A percentile compares a stretch with the other conserved stretches of the same genome.
Evolutionary conservation across 2,888 invertebrate species (phyloP).

Genomic region (Callyntrura guangdongensis): DNA sequence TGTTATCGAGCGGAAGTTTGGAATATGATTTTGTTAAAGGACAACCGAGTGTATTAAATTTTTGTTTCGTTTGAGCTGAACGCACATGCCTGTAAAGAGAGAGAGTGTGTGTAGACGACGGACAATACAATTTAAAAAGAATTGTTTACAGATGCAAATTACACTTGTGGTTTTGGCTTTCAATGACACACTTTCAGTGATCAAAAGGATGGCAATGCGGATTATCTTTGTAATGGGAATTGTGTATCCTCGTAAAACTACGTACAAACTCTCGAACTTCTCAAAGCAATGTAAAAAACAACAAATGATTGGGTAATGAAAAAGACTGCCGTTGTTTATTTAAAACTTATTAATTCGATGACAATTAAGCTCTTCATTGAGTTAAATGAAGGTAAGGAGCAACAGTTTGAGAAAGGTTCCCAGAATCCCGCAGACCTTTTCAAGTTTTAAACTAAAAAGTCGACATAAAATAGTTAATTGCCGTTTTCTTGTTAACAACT

Average conservation of each 20-base stretch:
- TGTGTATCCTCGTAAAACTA: too few relatives aligned
- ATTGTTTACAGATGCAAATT: slow-evolving; percentile 41
- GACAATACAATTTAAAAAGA: slow-evolving; percentile 15
- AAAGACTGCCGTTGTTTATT: not conserved
- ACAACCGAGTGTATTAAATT: not conserved
- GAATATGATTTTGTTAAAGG: not conserved
- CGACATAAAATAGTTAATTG: too few relatives aligned
- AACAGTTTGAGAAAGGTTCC: too few relatives aligned
- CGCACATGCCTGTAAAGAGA: not conserved
- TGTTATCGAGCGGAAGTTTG: not conserved
- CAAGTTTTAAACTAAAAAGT: too few relatives aligned
- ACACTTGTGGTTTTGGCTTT: slow-evolving; percentile 37
- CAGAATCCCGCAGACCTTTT: too few relatives aligned
- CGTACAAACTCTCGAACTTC: not conserved
- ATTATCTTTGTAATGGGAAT: not conserved
- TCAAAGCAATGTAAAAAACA: not conserved
- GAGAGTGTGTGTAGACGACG: not conserved
- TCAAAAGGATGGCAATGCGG: not conserved
- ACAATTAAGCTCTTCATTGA: too few relatives aligned
- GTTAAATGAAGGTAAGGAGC: too few relatives aligned
- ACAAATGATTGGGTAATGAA: not conserved
- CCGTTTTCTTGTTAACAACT: too few relatives aligned
- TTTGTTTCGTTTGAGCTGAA: too few relatives aligned
- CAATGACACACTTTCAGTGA: slow-evolving; percentile 33
- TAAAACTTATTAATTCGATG: too few relatives aligned